Evolutionary conservation across 2,113 vertebrate species (phyloP), one percentile per base, ranked within the genome.

Genomic region (Crotalus tigris): DNA sequence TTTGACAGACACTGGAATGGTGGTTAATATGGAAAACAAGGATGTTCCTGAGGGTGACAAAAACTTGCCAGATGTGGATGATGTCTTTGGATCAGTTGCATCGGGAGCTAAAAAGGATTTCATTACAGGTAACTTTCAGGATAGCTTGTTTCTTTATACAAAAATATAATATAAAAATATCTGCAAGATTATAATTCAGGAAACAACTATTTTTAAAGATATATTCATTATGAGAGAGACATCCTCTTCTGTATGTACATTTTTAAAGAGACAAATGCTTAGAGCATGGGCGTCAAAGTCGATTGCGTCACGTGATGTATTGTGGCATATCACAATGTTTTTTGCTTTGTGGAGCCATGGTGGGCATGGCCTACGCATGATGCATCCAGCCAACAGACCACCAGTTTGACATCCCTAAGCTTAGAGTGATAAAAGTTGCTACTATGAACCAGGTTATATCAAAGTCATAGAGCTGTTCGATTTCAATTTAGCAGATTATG

Each of bases 91-190:
- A 51, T 91, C 89, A 44, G 0, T 29, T 94, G 95, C 93, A 93
- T 92, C 93, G 46, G 94, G 17, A 93, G 55, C 51, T 3, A 88
- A 55, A 2, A 86, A 95, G 57, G 92, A 96, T 1, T 5, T 0
- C 57, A 90, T 93, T 88, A 46, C 95, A 97, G 98, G 98, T 98
- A 97, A 97, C 12, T 8, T 21, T 92, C 89, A 89, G 39, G 46
- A 85, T 93, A 90, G 0, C 89, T 94, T 92, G 94, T 1, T 90
- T 5, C 11, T 89, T 51, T 90, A 44, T 81, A 21, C 7, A 81
- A 44, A 81, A 81, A 44, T 44, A 81, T 33, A 39, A 81, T 44
- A 81, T 44, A 81, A 81, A 81, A 81, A 44, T 21, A 81, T 33
- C 17, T 44, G 7, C n/a, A 81, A 44, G 33, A 21, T 81, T 81